A percentile compares a stretch with the other conserved stretches of the same genome.
Evolutionary conservation across 1,140 invertebrate species (phyloP).

Genomic region (Plectus sambesii): DNA sequence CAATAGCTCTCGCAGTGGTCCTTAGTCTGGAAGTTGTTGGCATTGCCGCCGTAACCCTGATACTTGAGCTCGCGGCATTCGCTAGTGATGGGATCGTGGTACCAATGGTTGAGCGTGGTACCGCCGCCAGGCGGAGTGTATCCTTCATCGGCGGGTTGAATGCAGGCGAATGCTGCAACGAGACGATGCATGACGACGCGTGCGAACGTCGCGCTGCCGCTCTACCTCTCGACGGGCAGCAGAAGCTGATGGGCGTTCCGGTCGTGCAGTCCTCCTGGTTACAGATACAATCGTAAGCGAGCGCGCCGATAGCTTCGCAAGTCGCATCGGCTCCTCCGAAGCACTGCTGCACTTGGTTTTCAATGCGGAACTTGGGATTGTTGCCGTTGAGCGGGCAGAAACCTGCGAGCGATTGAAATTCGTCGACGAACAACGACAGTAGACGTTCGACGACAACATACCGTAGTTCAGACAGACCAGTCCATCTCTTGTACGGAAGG

Average conservation of each 20-base stretch:
- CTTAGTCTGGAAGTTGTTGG: conserved; percentile 43
- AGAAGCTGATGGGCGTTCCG: conserved; percentile 45
- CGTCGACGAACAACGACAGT: too few species aligned
- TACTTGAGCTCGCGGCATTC: conserved; percentile 44
- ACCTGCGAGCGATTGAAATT: too few species aligned
- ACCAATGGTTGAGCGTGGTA: conserved; percentile 44
- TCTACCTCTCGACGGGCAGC: conserved; percentile 41
- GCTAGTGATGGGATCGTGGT: conserved; percentile 43
- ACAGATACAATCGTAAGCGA: conserved; percentile 44
- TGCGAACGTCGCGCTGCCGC: neutral
- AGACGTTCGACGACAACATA: too few species aligned
- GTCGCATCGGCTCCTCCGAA: conserved; percentile 44
- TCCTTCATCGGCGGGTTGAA: conserved; percentile 44
- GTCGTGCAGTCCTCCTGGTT: conserved; percentile 44
- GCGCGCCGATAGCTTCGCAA: conserved; percentile 42
- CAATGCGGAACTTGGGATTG: conserved; percentile 44
- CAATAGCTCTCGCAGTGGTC: conserved; percentile 45
- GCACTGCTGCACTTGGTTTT: conserved; percentile 44
- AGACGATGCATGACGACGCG: too few species aligned
- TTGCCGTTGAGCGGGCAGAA: conserved; percentile 44
- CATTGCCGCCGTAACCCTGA: conserved; percentile 41
- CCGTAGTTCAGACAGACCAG: conserved; percentile 44
- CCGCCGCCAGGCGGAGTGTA: conserved; percentile 45
- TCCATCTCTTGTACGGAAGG: conserved; percentile 41
- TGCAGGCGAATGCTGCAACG: conserved; percentile 41